Conservation (phyloP, 1,140 invertebrate species). For the Sarcophaga bullata region DNA sequence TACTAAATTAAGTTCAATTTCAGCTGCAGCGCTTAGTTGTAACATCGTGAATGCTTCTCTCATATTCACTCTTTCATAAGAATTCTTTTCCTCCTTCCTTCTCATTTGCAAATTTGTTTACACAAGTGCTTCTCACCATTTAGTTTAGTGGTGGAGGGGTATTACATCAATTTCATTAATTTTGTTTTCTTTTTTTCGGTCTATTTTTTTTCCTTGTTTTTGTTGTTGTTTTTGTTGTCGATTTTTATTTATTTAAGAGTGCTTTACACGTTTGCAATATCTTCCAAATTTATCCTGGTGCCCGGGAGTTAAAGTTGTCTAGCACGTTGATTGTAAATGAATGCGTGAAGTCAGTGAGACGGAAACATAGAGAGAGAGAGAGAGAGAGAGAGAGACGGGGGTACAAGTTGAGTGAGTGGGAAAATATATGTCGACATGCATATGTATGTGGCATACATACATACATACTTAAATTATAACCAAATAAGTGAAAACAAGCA, state of each 20-base stretch:
- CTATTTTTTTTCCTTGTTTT: neutral
- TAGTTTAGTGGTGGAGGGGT: neutral
- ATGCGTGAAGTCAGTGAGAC: neutral
- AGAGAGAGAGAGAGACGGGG: neutral
- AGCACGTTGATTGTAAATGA: neutral
- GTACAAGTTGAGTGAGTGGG: neutral
- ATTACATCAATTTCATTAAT: neutral
- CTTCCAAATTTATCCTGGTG: neutral
- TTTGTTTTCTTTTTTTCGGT: neutral
- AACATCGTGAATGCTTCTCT: no score
- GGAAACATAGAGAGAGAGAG: neutral
- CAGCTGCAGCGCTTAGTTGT: no score
- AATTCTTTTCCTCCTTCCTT: neutral
- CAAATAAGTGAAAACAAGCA: no score
- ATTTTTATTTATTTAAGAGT: no score
- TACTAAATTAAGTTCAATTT: no score
- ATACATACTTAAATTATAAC: no score
- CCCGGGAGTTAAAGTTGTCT: neutral
- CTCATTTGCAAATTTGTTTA: slow-evolving; percentile 7
- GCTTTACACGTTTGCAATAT: no score
- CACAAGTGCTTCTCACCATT: neutral
- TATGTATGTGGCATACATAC: neutral
- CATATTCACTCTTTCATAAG: no score
- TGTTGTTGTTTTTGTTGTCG: no score
- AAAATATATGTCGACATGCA: no score